Base-by-base conservation (phyloP, 2,113 vertebrate species). In the Dromaius novaehollandiae region DNA sequence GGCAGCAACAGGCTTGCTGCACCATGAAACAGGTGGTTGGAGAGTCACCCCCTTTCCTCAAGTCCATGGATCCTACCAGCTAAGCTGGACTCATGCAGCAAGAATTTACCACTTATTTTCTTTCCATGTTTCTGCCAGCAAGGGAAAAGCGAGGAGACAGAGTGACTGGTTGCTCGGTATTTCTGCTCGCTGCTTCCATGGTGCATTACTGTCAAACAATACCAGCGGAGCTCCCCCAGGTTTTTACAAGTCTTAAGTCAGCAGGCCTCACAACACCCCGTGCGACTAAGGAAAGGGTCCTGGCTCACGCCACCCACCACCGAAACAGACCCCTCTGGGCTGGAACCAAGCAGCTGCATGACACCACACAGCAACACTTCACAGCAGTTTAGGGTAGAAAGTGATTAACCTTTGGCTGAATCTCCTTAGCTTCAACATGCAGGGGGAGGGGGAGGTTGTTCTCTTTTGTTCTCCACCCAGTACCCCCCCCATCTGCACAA, bases 341-440 rank as follows among this genome's bases (percentile, higher is more conserved):
- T 96, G 95, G 94, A 92, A 92, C 20, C 28, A 40, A 97, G 95
- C 96, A 97, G 97, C 97, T 98, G 97, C 97, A 93, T 97, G 90
- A 95, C 91, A 96, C 85, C 94, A 96, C 9, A 32, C 55, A 96
- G 88, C 75, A 96, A 97, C 86, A 93, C 93, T 97, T 95, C 91
- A 89, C 94, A 94, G 95, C 92, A 96, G 87, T 95, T 97, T 95
- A 95, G 95, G 87, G 95, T 95, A 95, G 90, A 96, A 83, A 95
- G 93, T 90, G 96, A 97, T 97, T 97, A 97, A 97, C 97, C 96
- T 97, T 97, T 98, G 97, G 97, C 95, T 97, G 96, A 98, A 97
- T 97, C 95, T 91, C 89, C 88, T 93, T 92, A 89, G 91, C 89
- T 92, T 46, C 88, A 50, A 94, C 93, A 91, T 91, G 96, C 96